Base-by-base conservation (phyloP, 2,888 invertebrate genomes). In the Hemaris fuciformis region DNA sequence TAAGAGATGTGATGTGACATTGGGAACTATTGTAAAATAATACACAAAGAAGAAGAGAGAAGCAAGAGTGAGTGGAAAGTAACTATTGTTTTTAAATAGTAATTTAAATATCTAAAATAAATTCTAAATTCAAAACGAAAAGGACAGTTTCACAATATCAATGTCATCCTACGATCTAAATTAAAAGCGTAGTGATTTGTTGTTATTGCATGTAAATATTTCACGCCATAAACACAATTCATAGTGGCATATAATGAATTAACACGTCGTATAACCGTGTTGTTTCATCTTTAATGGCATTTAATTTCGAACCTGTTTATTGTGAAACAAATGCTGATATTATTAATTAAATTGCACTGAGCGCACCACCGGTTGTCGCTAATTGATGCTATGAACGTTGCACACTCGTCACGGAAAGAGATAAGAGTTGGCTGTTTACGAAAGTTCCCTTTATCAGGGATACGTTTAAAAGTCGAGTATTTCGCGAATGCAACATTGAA, bases 381-480 rank as follows among this genome's bases (percentile, higher is more conserved):
- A 60, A 60, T 53, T 60, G 41, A 46, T 45, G 34, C 34, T 8
- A 15, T 18, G 53, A 48, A 34, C 15, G 25, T 38, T 27, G 48
- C 25, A 48, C 10, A 31, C 31, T 8, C 18, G 31, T 31, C 31
- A 53, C 7, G 31, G 53, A 31, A 27, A 38, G 15, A 34, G 53
- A 60, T 60, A 60, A 60, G n/a, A 53, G 25, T 46, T 20, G 38
- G 10, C 25, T 38, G 38, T 46, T 34, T 60, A n/a, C 60, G 48
- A 60, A 60, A 53, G 60, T 53, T 48, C 18, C 13, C 41, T 60
- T 60, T 60, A 60, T 60, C 53, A 41, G 23, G 15, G 15, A 41
- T 60, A 13, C 45, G 34, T 41, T 41, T 53, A 60, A 53, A 60
- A 60, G 38, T 48, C 48, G 60, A 60, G 53, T 31, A 53, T 53